Percentiles rank a stretch among this genome's conserved stretches.
These are phyloP conservation scores for Urocynchramus pylzowi DNA, from an alignment of 2,113 vertebrate genomes.

Conservation along the genomic window DNA sequence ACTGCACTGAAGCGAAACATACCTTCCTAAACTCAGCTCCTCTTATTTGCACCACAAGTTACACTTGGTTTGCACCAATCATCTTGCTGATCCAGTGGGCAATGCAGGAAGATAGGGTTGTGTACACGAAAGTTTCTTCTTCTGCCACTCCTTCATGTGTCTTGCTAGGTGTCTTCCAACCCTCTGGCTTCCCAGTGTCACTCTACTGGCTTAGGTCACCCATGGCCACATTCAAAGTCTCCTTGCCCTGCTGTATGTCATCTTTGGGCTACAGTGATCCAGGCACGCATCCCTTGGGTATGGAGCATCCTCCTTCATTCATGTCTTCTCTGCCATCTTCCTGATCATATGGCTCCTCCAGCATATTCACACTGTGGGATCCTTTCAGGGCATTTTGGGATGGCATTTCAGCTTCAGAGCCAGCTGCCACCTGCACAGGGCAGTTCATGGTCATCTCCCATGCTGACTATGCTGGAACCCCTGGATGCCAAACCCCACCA, in stretches of 20 bases:
- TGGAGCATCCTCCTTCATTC: not conserved
- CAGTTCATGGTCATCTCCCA: not conserved
- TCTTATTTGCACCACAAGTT: not conserved
- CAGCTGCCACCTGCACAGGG: not conserved
- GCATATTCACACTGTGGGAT: not conserved
- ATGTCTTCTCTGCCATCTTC: not conserved
- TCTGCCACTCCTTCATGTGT: not conserved
- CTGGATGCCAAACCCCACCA: not conserved
- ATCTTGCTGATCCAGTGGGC: not conserved
- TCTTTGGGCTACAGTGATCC: not conserved
- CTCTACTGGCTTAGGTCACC: not conserved
- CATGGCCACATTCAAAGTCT: too few relatives aligned
- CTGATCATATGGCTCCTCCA: rapidly evolving
- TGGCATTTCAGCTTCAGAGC: not conserved
- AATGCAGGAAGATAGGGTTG: not conserved
- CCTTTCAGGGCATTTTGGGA: not conserved
- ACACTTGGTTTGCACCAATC: rapidly evolving
- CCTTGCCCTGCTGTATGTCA: not conserved
- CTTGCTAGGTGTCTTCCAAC: not conserved
- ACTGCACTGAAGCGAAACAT: not conserved
- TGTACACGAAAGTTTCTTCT: not conserved
- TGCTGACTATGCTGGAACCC: not conserved
- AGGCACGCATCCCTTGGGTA: not conserved
- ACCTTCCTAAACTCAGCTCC: not conserved
- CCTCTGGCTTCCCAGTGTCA: not conserved